Percentiles rank a stretch among this genome's conserved stretches.
phyloP scores from a whole-genome alignment of 2,888 invertebrate genomes.

The Ditula angustiorana region DNA sequence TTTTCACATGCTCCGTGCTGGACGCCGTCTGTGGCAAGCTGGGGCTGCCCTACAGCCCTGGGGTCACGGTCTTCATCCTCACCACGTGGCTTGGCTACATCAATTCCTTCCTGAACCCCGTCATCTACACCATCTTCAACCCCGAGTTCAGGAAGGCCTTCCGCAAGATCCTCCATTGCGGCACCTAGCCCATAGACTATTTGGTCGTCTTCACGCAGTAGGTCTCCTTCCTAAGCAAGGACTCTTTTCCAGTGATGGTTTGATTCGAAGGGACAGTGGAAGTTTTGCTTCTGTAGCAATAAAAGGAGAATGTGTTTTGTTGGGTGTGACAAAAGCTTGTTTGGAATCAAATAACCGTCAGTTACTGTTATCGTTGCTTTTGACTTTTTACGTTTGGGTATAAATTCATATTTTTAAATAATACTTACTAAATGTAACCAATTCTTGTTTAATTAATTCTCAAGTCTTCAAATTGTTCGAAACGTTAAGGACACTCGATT shows the following conservation, averaged over 20 bases:
- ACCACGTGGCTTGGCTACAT: conserved; percentile 99
- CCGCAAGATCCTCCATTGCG: conserved; percentile 93
- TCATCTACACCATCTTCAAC: conserved; percentile 98
- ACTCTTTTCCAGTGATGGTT: neutral
- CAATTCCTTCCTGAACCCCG: conserved; percentile 96
- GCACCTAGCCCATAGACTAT: conserved; percentile 80
- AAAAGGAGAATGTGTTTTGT: neutral
- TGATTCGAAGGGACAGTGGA: conserved; percentile 1
- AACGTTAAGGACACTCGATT: neutral
- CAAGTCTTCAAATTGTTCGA: neutral
- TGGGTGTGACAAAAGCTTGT: neutral
- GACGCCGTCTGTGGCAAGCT: conserved; percentile 98
- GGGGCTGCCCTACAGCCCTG: conserved; percentile 91
- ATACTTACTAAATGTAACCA: neutral
- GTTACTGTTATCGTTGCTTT: neutral
- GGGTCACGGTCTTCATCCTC: conserved; percentile 95
- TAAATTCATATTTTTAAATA: conserved; percentile 3
- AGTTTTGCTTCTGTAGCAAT: conserved; percentile 1
- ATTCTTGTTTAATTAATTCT: conserved; percentile 2
- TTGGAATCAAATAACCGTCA: conserved; percentile 1
- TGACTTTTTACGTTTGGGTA: neutral
- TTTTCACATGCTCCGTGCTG: conserved; percentile 99
- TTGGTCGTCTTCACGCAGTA: conserved; percentile 73
- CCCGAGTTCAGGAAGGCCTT: conserved; percentile 99
- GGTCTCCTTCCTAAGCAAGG: conserved; percentile 7